Conservation (phyloP, 2,113 vertebrate species). For the Seriola quinqueradiata region DNA sequence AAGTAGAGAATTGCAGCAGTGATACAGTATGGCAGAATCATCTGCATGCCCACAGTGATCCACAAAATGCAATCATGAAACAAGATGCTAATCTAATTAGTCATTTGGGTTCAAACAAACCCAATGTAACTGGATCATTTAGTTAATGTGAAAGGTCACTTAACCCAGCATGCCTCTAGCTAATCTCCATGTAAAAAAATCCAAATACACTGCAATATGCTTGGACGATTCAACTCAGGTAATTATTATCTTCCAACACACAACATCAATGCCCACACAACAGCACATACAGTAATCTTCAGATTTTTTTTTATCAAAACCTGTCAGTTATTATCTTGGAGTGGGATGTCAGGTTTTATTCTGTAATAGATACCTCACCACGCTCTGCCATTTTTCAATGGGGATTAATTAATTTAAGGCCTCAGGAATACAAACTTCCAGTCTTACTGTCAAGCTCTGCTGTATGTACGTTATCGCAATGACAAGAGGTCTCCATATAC, state of each 20-base stretch:
- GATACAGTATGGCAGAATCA: constrained; percentile 54
- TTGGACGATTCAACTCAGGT: constrained; percentile 62
- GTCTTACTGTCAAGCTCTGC: constrained; percentile 68
- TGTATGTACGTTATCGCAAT: constrained; percentile 52
- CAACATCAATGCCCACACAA: constrained; percentile 21
- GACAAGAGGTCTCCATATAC: constrained; percentile 70
- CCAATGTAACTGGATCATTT: constrained; percentile 81
- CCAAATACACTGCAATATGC: constrained; percentile 58
- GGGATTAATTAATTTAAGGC: constrained; percentile 80
- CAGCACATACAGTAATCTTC: background rate
- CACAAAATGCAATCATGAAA: constrained; percentile 75
- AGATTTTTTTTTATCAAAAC: constrained; percentile 28
- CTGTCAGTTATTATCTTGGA: constrained; percentile 58
- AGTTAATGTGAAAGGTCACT: constrained; percentile 85
- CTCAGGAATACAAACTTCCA: constrained; percentile 72
- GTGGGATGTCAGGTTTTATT: constrained; percentile 69
- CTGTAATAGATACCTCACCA: constrained; percentile 63
- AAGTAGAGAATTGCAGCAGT: constrained; percentile 14
- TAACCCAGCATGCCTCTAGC: constrained; percentile 78
- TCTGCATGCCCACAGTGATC: constrained; percentile 59
- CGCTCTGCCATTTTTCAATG: constrained; percentile 50
- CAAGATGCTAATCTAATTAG: constrained; percentile 82
- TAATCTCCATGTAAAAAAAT: constrained; percentile 62
- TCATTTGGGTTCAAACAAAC: constrained; percentile 83
- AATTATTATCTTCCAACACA: constrained; percentile 45